Evolutionary conservation across 1,140 invertebrate species (phyloP).

Genomic region (Drosophila serrata): DNA sequence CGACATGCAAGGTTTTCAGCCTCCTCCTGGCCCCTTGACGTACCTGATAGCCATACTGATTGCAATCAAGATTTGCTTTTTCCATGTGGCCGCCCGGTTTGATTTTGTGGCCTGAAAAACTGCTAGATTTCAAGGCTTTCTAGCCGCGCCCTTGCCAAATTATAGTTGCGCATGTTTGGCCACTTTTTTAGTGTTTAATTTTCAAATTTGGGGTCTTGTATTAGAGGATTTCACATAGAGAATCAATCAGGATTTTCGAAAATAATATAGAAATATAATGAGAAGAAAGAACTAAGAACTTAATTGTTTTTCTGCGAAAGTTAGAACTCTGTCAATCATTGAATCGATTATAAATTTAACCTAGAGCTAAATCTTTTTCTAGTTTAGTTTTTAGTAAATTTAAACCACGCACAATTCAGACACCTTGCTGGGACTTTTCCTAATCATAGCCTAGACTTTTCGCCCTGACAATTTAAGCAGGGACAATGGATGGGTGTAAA

Average conservation of each 20-base stretch:
- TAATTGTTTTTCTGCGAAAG: background rate
- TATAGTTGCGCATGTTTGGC: slow-evolving; percentile 16
- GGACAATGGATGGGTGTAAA: slow-evolving; percentile 77
- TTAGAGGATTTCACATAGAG: slow-evolving; percentile 38
- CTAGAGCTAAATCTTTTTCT: background rate
- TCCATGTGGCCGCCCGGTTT: slow-evolving; percentile 55
- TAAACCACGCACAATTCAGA: slow-evolving; percentile 28
- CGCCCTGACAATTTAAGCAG: slow-evolving; percentile 48
- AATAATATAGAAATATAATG: no score
- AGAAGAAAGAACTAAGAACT: background rate
- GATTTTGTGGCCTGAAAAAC: slow-evolving; percentile 76
- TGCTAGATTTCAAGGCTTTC: slow-evolving; percentile 66
- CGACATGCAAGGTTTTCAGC: slow-evolving; percentile 63
- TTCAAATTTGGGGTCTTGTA: slow-evolving; percentile 42
- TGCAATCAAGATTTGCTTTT: slow-evolving; percentile 80
- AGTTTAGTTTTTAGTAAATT: background rate
- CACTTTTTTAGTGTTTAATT: slow-evolving; percentile 62
- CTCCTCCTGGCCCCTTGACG: slow-evolving; percentile 7
- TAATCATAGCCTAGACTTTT: slow-evolving; percentile 46
- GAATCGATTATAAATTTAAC: background rate
- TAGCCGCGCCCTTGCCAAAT: slow-evolving; percentile 30
- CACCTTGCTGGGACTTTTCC: slow-evolving; percentile 36
- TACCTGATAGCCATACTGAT: slow-evolving; percentile 56
- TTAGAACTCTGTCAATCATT: background rate
- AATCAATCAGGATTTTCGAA: background rate